Evolutionary conservation across 1,140 invertebrate genomes (phyloP).

Genomic region (Babylonia areolata): DNA sequence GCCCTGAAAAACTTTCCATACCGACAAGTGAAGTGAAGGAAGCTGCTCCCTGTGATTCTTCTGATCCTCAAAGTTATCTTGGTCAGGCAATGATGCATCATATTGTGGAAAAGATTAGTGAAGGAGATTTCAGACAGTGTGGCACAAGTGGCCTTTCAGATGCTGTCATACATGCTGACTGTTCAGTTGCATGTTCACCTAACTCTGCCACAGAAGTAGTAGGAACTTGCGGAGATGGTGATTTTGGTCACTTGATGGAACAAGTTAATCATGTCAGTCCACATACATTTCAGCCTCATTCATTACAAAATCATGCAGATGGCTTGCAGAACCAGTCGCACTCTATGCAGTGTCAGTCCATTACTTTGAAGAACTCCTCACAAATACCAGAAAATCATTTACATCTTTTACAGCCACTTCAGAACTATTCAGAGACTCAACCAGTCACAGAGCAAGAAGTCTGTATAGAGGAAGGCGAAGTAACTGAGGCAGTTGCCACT

Average conservation of each 20-base stretch:
- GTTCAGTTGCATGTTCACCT: neutral
- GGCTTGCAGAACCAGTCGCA: neutral
- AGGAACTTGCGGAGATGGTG: conserved; percentile 4
- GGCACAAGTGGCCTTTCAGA: neutral
- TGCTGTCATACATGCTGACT: neutral
- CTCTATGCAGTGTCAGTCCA: neutral
- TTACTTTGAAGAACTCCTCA: neutral
- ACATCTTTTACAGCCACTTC: neutral
- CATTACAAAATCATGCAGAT: conserved; percentile 1
- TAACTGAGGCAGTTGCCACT: neutral
- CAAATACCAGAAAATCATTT: neutral
- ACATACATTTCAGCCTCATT: neutral
- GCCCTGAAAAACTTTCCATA: neutral
- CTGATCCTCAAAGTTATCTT: neutral
- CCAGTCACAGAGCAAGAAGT: neutral
- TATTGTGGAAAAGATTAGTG: conserved; percentile 38
- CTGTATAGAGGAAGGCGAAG: neutral
- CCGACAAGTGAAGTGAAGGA: neutral
- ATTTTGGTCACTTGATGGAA: neutral
- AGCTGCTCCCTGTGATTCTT: neutral
- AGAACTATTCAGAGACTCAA: neutral
- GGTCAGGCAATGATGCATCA: conserved; percentile 35
- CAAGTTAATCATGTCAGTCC: conserved; percentile 19
- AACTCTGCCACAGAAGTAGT: conserved; percentile 12
- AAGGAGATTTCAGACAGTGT: neutral